Conservation (phyloP, 2,888 invertebrate genomes). For the Anaspis maculata region DNA sequence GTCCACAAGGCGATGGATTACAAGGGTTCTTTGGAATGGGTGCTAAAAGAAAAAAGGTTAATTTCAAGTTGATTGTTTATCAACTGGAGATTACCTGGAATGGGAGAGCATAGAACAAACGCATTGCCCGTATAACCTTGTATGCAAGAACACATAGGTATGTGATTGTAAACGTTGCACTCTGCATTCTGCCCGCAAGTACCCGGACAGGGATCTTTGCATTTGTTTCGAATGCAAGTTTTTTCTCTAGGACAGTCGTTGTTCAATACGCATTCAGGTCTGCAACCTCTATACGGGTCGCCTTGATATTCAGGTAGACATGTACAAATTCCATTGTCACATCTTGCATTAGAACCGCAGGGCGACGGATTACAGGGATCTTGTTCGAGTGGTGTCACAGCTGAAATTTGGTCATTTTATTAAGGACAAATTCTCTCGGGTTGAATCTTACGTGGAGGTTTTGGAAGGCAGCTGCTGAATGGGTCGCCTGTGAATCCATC, state of each 20-base stretch:
- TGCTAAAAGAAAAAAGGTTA: conserved; percentile 37
- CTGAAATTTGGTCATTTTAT: no score
- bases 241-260: conserved; percentile 60
- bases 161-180: conserved; percentile 52
- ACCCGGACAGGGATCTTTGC: conserved; percentile 63
- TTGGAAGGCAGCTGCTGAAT: conserved; percentile 38
- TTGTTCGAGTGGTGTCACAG: no score
- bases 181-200: conserved; percentile 50
- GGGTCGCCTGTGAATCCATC: conserved; percentile 53
- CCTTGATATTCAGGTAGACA: conserved; percentile 66
- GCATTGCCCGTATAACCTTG: conserved; percentile 60
- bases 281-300: conserved; percentile 66
- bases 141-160: conserved; percentile 58
- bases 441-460: no score
- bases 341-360: conserved; percentile 53
- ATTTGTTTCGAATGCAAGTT: conserved; percentile 66
- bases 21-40: conserved; percentile 51
- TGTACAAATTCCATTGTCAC: conserved; percentile 57
- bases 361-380: conserved; percentile 54
- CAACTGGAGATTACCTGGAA: conserved; percentile 20
- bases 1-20: conserved; percentile 69
- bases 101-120: conserved; percentile 50
- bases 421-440: no score
- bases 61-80: no score
- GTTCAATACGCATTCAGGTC: conserved; percentile 71